Conservation (phyloP, 2,888 invertebrate genomes). For the Eumerus sabulonum region DNA sequence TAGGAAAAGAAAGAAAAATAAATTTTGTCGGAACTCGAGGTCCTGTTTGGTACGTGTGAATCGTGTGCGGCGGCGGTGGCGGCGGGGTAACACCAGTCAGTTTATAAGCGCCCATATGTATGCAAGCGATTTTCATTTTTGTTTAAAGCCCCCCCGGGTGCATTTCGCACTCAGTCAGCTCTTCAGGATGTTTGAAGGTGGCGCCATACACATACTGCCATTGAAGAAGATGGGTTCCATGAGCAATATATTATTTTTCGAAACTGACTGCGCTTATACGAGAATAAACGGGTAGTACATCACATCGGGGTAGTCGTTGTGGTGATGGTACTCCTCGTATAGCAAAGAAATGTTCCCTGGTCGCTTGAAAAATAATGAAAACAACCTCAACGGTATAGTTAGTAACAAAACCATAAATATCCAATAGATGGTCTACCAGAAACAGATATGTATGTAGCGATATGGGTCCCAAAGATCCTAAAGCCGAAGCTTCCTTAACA, state of each 20-base stretch:
- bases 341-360: constrained; percentile 63
- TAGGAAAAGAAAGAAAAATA: constrained; percentile 55
- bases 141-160: constrained; percentile 80
- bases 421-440: constrained; percentile 73
- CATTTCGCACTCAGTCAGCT: constrained; percentile 79
- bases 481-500: neutral
- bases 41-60: constrained; percentile 65
- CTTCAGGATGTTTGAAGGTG: constrained; percentile 69
- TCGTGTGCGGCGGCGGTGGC: no score
- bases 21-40: constrained; percentile 60
- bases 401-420: constrained; percentile 76
- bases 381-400: constrained; percentile 77
- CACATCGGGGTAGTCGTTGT: constrained; percentile 43
- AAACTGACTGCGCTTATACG: constrained; percentile 54
- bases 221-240: constrained; percentile 50
- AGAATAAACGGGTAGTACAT: no score
- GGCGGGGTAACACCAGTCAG: constrained; percentile 59
- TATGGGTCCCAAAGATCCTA: constrained; percentile 16
- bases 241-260: constrained; percentile 69
- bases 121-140: constrained; percentile 80
- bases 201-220: constrained; percentile 45
- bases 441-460: neutral
- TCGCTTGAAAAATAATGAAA: constrained; percentile 76
- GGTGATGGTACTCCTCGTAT: no score
- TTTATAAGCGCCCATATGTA: constrained; percentile 79